Percentiles rank a stretch among this genome's conserved stretches.
Conservation (phyloP, 2,888 invertebrate species). For the Pelosia muscerda region DNA sequence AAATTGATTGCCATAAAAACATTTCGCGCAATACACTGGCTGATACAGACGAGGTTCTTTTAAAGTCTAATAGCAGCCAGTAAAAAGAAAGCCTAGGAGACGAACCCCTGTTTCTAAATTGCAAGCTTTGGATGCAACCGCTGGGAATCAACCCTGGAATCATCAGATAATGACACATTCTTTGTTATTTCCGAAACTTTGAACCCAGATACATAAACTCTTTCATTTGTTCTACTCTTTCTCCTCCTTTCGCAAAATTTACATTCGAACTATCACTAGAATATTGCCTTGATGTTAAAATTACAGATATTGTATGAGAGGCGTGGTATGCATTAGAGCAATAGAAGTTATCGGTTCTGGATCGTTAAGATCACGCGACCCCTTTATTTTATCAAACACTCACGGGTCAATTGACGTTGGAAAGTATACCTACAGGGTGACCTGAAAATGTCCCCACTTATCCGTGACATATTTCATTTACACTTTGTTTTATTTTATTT, state of each 20-base stretch:
- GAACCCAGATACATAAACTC: too few species aligned
- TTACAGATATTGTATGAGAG: not conserved
- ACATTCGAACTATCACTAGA: not conserved
- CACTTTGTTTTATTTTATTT: conserved; percentile 15
- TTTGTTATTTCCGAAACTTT: too few species aligned
- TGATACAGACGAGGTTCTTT: too few species aligned
- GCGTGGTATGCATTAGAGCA: conserved; percentile 14
- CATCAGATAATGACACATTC: too few species aligned
- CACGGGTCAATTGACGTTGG: conserved; percentile 55
- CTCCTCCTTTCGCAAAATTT: not conserved
- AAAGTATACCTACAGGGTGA: conserved; percentile 56
- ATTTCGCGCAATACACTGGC: too few species aligned
- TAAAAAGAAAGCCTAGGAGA: too few species aligned
- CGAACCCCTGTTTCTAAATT: too few species aligned
- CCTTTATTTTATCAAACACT: conserved; percentile 34
- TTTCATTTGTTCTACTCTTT: not conserved
- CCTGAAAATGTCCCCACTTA: conserved; percentile 49
- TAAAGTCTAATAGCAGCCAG: too few species aligned
- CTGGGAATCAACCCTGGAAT: too few species aligned
- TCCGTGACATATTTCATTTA: conserved; percentile 26
- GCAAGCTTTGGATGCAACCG: too few species aligned
- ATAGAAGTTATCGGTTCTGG: conserved; percentile 27
- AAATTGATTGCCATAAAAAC: too few species aligned
- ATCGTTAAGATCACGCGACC: conserved; percentile 44
- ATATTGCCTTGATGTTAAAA: conserved; percentile 22